These are phyloP conservation scores for Lysandra bellargus DNA, from an alignment of 2,888 invertebrate species.

Conservation along the genomic window DNA sequence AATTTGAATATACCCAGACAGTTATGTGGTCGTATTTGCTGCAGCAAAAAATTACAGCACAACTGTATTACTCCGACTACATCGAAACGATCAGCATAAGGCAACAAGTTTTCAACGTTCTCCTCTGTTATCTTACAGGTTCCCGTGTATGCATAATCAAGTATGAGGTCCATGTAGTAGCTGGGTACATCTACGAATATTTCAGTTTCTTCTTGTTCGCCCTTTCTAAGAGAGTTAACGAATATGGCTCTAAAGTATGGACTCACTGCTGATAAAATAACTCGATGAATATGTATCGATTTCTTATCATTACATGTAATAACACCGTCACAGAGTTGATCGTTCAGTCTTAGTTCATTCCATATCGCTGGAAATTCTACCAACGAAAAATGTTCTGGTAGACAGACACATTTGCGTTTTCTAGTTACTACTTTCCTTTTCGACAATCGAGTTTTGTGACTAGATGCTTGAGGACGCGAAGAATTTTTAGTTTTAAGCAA, in stretches of 20 bases:
- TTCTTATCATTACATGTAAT: conserved; percentile 83
- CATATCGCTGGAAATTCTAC: conserved; percentile 84
- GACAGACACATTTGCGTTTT: conserved; percentile 82
- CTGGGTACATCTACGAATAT: conserved; percentile 82
- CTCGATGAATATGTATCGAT: conserved; percentile 84
- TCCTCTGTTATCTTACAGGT: conserved; percentile 82
- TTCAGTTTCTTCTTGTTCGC: conserved; percentile 81
- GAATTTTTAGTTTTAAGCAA: conserved; percentile 79
- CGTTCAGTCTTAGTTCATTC: conserved; percentile 83
- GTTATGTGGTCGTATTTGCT: conserved; percentile 83
- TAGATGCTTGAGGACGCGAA: conserved; percentile 69
- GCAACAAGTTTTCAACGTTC: conserved; percentile 85
- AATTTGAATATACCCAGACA: conserved; percentile 87
- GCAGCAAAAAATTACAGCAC: conserved; percentile 84
- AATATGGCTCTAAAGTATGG: conserved; percentile 87
- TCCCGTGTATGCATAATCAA: conserved; percentile 89
- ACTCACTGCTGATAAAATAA: conserved; percentile 86
- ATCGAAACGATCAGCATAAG: conserved; percentile 86
- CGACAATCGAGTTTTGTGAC: conserved; percentile 63
- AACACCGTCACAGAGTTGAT: conserved; percentile 85
- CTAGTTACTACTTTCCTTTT: conserved; percentile 71
- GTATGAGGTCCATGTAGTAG: conserved; percentile 82
- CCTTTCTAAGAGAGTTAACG: conserved; percentile 83
- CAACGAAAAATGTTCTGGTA: conserved; percentile 80
- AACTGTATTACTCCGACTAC: conserved; percentile 86